These are phyloP conservation scores for Lycaon pictus DNA, from an alignment of 2,113 vertebrate species.

Conservation along the genomic window DNA sequence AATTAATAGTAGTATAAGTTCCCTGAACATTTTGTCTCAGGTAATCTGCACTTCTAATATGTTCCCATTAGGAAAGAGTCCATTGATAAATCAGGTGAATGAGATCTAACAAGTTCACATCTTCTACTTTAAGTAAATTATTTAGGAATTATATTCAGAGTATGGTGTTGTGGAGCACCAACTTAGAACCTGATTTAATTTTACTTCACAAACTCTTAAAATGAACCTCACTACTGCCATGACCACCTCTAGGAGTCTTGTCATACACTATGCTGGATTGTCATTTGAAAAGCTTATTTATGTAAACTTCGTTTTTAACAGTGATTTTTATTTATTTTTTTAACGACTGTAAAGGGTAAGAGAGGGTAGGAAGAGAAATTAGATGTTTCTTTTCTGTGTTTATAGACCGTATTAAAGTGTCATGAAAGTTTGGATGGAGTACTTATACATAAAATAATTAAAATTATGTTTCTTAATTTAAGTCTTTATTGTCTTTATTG, in stretches of 20 bases:
- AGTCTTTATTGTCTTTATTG: background rate
- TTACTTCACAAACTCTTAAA: background rate
- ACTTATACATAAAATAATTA: background rate
- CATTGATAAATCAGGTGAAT: background rate
- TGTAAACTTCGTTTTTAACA: background rate
- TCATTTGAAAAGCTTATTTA: constrained; percentile 10
- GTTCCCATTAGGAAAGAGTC: background rate
- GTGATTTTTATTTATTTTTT: background rate
- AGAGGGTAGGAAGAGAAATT: background rate
- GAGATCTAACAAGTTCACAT: background rate
- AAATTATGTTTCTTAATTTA: constrained; percentile 23
- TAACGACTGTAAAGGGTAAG: background rate
- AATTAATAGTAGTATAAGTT: background rate
- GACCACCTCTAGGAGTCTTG: background rate
- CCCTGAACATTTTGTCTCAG: background rate
- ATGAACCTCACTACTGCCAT: background rate
- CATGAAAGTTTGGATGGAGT: background rate
- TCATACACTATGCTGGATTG: background rate
- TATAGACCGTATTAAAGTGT: background rate
- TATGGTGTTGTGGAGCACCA: background rate
- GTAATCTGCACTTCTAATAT: background rate
- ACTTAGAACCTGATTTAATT: background rate
- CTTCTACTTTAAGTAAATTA: background rate
- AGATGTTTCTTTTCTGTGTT: background rate
- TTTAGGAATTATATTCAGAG: background rate